Evolutionary conservation across 1,140 invertebrate species (phyloP).

Genomic region (Neelides sp.): DNA sequence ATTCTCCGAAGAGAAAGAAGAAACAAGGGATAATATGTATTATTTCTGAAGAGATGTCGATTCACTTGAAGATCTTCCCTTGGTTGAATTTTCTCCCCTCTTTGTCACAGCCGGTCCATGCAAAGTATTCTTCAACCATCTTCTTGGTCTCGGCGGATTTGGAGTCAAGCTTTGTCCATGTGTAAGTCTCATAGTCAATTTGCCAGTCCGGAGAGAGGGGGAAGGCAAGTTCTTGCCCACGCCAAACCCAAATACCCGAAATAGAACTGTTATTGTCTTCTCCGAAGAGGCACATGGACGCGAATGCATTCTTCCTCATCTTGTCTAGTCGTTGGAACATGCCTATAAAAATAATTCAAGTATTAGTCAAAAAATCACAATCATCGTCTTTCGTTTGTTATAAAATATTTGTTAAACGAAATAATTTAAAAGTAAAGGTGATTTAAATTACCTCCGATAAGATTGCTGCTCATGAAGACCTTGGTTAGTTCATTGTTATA

Average conservation of each 20-base stretch:
- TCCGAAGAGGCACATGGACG: constrained; percentile 85
- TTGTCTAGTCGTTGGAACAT: constrained; percentile 98
- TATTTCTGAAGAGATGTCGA: background rate
- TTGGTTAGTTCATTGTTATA: constrained; percentile 83
- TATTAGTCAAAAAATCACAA: constrained; percentile 10
- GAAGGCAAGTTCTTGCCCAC: constrained; percentile 77
- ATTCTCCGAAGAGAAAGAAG: too few species aligned
- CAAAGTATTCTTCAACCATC: constrained; percentile 81
- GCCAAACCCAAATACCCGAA: constrained; percentile 94
- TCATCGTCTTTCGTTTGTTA: constrained; percentile 15
- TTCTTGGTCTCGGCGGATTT: constrained; percentile 70
- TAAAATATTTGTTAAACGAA: background rate
- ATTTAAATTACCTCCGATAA: constrained; percentile 59
- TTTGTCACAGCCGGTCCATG: constrained; percentile 79
- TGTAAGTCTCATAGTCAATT: constrained; percentile 93
- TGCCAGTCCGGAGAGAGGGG: constrained; percentile 82
- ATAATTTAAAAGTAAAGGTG: constrained; percentile 3
- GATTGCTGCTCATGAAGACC: constrained; percentile 92
- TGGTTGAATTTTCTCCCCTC: constrained; percentile 87
- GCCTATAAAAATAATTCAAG: constrained; percentile 40
- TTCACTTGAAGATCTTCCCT: constrained; percentile 99
- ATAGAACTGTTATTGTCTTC: constrained; percentile 83
- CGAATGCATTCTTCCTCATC: constrained; percentile 92
- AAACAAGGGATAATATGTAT: background rate
- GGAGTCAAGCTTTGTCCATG: constrained; percentile 89